Conservation (phyloP, 2,888 invertebrate genomes). For the Allygus modestus region DNA sequence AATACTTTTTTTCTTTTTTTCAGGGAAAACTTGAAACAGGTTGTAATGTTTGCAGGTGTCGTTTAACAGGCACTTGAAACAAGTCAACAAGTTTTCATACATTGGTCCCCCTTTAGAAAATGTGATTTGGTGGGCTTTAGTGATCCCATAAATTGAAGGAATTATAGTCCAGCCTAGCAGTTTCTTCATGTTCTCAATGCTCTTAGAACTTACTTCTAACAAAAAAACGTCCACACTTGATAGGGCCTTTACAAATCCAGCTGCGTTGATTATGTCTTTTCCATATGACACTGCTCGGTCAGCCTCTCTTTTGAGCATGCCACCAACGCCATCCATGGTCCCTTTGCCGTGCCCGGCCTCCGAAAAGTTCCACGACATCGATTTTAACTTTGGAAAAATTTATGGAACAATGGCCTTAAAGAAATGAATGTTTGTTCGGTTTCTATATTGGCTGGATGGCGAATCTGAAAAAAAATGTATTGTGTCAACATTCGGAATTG, state of each 20-base stretch:
- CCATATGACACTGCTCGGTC: constrained; percentile 31
- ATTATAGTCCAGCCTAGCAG: background rate
- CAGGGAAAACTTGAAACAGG: background rate
- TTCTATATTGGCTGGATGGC: background rate
- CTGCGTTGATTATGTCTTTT: constrained; percentile 8
- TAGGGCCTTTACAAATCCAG: background rate
- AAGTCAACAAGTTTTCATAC: background rate
- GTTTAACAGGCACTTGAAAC: background rate
- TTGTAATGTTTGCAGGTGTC: background rate
- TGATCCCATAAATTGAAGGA: background rate
- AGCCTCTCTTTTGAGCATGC: constrained; percentile 24
- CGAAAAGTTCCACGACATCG: constrained; percentile 15
- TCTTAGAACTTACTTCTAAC: background rate
- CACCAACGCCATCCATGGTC: constrained; percentile 38
- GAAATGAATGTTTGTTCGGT: background rate
- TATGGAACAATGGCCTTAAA: background rate
- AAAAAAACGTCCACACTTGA: background rate
- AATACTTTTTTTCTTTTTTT: background rate
- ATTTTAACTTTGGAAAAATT: too few species aligned
- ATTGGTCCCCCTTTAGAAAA: background rate
- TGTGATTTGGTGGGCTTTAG: constrained; percentile 8
- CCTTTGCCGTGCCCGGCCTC: constrained; percentile 44
- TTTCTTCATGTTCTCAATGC: background rate
- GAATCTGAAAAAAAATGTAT: background rate
- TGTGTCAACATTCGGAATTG: too few species aligned